These are phyloP conservation scores for Boulengeromyrus knoepffleri DNA, from an alignment of 2,113 vertebrate species.

Conservation along the genomic window DNA sequence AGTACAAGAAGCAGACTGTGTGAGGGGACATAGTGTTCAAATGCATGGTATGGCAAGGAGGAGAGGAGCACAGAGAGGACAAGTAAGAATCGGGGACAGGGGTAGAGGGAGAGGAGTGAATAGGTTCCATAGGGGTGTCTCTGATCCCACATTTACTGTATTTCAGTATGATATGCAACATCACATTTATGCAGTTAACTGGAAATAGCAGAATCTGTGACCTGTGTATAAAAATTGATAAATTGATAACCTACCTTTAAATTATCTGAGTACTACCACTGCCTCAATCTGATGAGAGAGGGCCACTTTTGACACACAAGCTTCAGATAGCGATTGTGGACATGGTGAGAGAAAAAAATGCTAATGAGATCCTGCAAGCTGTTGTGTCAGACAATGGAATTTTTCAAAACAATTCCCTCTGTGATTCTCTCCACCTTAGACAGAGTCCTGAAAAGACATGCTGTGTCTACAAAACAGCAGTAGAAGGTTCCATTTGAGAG, in stretches of 20 bases:
- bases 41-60: too few species aligned
- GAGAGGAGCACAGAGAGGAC: not conserved
- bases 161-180: not conserved
- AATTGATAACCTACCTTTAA: not conserved
- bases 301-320: not conserved
- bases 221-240: not conserved
- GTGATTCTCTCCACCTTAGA: not conserved
- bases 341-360: not conserved
- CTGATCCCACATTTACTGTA: not conserved
- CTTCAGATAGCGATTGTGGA: not conserved
- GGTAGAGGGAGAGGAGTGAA: not conserved
- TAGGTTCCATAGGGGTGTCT: not conserved
- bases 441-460: not conserved
- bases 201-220: not conserved
- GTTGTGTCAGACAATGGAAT: not conserved
- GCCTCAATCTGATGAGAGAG: not conserved
- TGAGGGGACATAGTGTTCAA: too few species aligned
- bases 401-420: not conserved
- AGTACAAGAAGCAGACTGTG: too few species aligned
- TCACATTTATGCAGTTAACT: not conserved
- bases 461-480: not conserved
- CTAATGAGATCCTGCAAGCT: not conserved
- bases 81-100: too few species aligned
- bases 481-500: not conserved
- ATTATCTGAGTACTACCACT: not conserved